These are phyloP conservation scores for Mustelus asterias DNA, from an alignment of 2,113 vertebrate genomes.

Conservation along the genomic window DNA sequence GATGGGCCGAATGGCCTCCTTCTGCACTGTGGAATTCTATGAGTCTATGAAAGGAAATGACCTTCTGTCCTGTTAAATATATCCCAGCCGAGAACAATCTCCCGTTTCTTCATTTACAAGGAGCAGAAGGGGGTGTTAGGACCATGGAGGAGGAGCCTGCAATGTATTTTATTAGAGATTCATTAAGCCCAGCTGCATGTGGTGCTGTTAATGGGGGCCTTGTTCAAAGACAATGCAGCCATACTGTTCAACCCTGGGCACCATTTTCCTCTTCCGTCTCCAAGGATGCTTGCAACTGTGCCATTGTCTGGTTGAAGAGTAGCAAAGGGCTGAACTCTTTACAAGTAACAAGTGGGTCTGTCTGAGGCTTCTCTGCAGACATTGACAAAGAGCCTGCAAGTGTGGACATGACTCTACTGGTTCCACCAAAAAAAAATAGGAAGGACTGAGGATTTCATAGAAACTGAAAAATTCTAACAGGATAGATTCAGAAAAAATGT, in stretches of 20 bases:
- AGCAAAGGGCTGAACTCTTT: not conserved
- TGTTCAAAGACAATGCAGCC: slow-evolving; percentile 8
- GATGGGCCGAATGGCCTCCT: no score
- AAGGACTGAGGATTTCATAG: not conserved
- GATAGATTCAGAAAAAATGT: no score
- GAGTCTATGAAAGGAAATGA: not conserved
- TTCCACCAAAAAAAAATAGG: not conserved
- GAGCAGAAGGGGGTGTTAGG: not conserved
- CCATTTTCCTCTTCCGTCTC: not conserved
- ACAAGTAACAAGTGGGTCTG: not conserved
- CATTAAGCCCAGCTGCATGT: not conserved
- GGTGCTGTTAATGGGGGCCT: slow-evolving; percentile 12
- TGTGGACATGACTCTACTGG: not conserved
- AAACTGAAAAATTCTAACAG: no score
- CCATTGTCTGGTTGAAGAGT: not conserved
- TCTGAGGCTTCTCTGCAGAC: not conserved
- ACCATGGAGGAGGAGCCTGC: not conserved
- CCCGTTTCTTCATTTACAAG: not conserved
- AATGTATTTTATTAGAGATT: not conserved
- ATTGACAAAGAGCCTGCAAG: not conserved
- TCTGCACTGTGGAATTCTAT: no score
- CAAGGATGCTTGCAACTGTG: not conserved
- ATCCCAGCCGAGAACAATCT: not conserved
- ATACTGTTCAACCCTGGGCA: not conserved
- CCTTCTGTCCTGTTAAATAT: not conserved